phyloP scores from a whole-genome alignment of 2,797 vertebrate genomes.

The Danio choprae region DNA sequence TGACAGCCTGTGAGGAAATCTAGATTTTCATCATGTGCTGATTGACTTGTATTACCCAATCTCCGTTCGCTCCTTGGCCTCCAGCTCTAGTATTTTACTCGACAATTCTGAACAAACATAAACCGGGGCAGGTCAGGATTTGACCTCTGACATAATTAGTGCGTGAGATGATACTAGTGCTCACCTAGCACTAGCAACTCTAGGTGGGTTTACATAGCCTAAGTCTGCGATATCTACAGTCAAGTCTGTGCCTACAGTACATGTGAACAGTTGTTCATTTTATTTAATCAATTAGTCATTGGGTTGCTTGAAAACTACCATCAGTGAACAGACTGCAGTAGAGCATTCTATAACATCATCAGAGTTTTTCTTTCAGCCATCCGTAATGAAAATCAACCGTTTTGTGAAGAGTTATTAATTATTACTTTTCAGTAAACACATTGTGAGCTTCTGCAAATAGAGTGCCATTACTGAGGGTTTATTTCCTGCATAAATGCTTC shows the following conservation, averaged over 20 bases:
- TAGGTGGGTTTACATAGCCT: background rate
- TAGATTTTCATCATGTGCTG: slow-evolving; percentile 33
- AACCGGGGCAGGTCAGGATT: background rate
- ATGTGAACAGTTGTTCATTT: too few relatives aligned
- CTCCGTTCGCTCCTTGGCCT: slow-evolving; percentile 8
- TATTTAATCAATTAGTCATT: background rate
- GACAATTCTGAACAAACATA: background rate
- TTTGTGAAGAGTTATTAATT: background rate
- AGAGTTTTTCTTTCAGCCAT: background rate
- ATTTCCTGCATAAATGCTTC: background rate
- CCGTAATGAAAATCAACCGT: background rate
- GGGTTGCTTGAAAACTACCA: background rate
- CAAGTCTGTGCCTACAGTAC: too few relatives aligned
- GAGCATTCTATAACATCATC: background rate
- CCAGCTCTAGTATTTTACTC: background rate
- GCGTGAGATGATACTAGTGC: background rate
- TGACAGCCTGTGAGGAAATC: slow-evolving; percentile 19
- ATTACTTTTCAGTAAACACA: background rate
- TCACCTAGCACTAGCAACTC: too few relatives aligned
- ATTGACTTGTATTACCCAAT: slow-evolving; percentile 31
- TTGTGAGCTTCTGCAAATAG: slow-evolving; percentile 4
- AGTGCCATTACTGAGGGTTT: background rate
- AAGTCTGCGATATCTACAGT: too few relatives aligned
- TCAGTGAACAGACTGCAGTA: background rate
- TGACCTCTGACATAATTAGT: slow-evolving; percentile 21